Conservation (phyloP, 1,140 invertebrate species). For the Rhopalosiphum padi region DNA sequence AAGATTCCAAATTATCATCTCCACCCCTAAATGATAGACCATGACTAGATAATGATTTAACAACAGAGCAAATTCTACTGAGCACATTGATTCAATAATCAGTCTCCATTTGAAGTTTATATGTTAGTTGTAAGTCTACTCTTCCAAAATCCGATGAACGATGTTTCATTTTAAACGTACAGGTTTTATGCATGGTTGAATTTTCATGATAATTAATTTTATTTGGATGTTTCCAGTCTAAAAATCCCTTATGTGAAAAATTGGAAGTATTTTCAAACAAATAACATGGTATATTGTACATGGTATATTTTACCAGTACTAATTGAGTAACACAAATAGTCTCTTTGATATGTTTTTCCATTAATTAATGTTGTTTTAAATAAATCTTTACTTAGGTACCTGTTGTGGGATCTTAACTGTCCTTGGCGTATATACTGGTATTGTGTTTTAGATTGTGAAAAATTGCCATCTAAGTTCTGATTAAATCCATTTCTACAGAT, state of each 20-base stretch:
- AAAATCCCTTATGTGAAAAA: constrained; percentile 6
- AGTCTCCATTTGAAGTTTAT: not conserved
- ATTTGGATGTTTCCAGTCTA: constrained; percentile 29
- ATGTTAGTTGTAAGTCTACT: not conserved
- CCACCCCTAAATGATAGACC: not conserved
- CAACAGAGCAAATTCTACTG: not conserved
- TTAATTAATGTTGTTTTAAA: not conserved
- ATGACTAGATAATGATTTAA: constrained; percentile 19
- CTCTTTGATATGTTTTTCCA: not conserved
- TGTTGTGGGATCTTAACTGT: not conserved
- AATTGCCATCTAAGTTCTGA: not conserved
- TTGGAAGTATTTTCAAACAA: constrained; percentile 8
- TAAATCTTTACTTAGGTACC: not conserved
- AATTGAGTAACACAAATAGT: constrained; percentile 13
- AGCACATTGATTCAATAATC: constrained; percentile 36
- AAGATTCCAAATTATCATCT: not conserved
- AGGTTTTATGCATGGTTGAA: not conserved
- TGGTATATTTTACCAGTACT: constrained; percentile 13
- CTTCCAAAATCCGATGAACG: not conserved
- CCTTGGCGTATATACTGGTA: not conserved
- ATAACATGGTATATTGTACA: constrained; percentile 27
- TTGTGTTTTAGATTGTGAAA: constrained; percentile 2
- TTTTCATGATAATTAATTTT: not conserved
- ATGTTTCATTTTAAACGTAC: not conserved
- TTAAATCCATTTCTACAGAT: not conserved